Conservation (phyloP, 30 jellyfish, hydroid and myxozoan genomes). For the Cassiopea andromeda region DNA sequence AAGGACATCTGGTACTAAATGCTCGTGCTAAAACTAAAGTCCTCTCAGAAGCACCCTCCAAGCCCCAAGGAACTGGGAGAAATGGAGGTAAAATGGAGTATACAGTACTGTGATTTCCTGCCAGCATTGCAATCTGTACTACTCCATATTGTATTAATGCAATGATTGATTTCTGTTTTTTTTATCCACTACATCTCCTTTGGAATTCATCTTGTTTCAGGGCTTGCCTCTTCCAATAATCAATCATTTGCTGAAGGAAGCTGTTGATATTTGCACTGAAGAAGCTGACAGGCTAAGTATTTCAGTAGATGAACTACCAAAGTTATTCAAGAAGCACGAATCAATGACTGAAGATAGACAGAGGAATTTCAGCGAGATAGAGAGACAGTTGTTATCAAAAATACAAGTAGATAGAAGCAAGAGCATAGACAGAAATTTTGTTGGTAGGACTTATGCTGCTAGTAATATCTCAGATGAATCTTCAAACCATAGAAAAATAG, state of each 20-base stretch:
- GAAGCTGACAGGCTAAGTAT: neutral
- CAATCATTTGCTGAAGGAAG: slow-evolving; percentile 51
- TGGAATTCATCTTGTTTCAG: slow-evolving; percentile 6
- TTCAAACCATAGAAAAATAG: neutral
- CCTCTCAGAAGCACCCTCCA: too few species aligned
- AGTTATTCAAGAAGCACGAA: neutral
- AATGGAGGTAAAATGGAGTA: too few species aligned
- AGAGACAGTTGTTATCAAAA: neutral
- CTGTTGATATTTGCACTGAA: slow-evolving; percentile 25
- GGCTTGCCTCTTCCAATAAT: slow-evolving; percentile 49
- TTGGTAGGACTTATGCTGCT: neutral
- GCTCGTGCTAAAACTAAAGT: too few species aligned
- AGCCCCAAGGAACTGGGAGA: too few species aligned
- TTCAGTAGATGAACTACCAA: neutral
- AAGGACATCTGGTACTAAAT: too few species aligned
- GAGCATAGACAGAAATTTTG: neutral
- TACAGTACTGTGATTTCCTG: too few species aligned
- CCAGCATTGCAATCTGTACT: too few species aligned
- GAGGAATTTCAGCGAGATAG: neutral
- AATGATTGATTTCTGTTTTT: neutral
- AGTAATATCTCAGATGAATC: neutral
- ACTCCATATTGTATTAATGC: too few species aligned
- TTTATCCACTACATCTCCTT: neutral
- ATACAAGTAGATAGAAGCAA: neutral
- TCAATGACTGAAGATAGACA: neutral